A percentile compares a stretch with the other conserved stretches of the same genome.
Conservation (phyloP, 2,888 invertebrate species). For the Andrena flavipes region DNA sequence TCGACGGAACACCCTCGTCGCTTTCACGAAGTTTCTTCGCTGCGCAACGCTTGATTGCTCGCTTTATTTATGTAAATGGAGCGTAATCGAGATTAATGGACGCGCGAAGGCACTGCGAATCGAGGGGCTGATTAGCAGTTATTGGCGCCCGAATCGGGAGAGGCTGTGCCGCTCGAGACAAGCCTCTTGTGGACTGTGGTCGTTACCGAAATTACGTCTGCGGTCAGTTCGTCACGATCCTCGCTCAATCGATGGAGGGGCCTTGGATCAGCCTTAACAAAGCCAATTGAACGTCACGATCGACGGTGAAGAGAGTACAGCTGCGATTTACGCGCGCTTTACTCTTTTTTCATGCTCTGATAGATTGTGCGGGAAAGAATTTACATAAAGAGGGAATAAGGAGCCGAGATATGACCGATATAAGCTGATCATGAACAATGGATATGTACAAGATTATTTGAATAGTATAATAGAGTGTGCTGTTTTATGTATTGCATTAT, state of each 20-base stretch:
- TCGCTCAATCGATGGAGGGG: no score
- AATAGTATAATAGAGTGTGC: no score
- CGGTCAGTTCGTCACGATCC: not conserved
- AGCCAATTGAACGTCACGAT: slow-evolving; percentile 26
- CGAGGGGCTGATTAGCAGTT: slow-evolving; percentile 28
- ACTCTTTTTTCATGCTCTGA: no score
- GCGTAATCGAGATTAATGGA: slow-evolving; percentile 43
- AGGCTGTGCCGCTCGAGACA: not conserved
- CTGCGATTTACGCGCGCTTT: not conserved
- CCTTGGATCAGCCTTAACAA: slow-evolving; percentile 15
- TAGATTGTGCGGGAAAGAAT: no score
- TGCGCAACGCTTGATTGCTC: not conserved
- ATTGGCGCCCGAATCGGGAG: slow-evolving; percentile 32
- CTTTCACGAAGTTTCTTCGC: not conserved
- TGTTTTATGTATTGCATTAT: no score
- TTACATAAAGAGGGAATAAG: no score
- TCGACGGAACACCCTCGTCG: not conserved
- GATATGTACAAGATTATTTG: no score
- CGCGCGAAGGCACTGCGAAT: slow-evolving; percentile 11
- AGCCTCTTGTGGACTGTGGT: not conserved
- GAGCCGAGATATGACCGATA: no score
- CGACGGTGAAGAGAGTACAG: slow-evolving; percentile 4
- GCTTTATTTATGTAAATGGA: slow-evolving; percentile 25
- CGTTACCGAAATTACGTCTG: slow-evolving; percentile 13
- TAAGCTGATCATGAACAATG: no score